These are phyloP conservation scores for Chrysocyon brachyurus DNA, from an alignment of 2,797 vertebrate species.

Conservation along the genomic window DNA sequence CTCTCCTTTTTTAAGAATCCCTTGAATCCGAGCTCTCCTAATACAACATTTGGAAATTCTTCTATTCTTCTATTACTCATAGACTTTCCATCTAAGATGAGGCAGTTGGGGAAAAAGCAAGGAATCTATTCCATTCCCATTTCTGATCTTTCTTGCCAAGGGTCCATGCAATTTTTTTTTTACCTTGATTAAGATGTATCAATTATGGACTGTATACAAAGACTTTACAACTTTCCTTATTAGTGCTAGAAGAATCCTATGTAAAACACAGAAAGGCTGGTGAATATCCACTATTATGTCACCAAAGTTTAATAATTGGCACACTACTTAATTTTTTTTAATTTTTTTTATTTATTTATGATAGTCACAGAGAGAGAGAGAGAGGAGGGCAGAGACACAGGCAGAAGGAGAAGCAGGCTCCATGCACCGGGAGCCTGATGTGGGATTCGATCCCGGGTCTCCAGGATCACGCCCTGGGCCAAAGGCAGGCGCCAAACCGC, in stretches of 20 bases:
- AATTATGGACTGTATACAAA: not conserved
- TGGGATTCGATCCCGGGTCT: too few species aligned
- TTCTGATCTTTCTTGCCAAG: not conserved
- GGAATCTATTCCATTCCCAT: not conserved
- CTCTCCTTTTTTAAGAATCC: not conserved
- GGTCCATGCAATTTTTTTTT: not conserved
- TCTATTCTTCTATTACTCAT: not conserved
- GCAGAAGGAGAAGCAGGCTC: too few species aligned
- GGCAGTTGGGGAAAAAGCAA: not conserved
- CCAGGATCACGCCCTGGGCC: too few species aligned
- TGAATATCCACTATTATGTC: not conserved
- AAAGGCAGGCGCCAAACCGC: too few species aligned
- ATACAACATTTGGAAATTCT: not conserved
- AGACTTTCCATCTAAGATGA: slow-evolving; percentile 1
- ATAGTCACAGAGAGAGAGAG: too few species aligned
- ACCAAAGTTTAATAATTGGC: not conserved
- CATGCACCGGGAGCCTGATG: too few species aligned
- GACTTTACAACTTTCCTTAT: not conserved
- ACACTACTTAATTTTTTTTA: not conserved
- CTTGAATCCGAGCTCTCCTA: not conserved
- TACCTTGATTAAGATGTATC: not conserved
- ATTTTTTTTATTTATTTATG: too few species aligned
- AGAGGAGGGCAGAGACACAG: too few species aligned
- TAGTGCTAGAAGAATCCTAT: not conserved
- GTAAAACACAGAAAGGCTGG: not conserved